Percentiles rank a stretch among this genome's conserved stretches.
Conservation (phyloP, 2,888 invertebrate species). For the Desoria tigrina region DNA sequence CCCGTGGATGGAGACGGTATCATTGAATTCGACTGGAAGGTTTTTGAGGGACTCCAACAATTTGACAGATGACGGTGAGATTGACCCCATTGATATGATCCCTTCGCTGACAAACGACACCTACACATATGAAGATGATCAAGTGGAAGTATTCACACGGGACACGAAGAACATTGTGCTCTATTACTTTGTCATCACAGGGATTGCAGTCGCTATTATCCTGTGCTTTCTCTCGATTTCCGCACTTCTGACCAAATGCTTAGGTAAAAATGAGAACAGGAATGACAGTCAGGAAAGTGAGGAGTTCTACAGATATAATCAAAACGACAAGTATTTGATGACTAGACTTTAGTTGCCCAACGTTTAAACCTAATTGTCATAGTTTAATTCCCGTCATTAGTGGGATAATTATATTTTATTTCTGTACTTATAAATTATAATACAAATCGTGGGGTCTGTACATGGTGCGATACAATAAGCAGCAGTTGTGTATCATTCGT, state of each 20-base stretch:
- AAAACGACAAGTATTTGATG: slow-evolving; percentile 9
- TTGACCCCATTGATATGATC: not conserved
- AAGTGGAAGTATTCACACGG: not conserved
- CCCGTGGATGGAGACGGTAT: not conserved
- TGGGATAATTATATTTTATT: no score
- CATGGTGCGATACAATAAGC: no score
- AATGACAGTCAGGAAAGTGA: not conserved
- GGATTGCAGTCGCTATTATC: not conserved
- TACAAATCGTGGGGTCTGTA: no score
- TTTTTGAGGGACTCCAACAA: not conserved
- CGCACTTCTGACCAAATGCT: not conserved
- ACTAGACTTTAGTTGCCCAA: not conserved
- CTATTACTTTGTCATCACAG: not conserved
- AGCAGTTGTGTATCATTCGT: no score
- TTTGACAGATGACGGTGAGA: not conserved
- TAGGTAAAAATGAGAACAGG: not conserved
- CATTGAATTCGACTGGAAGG: not conserved
- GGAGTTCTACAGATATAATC: slow-evolving; percentile 9
- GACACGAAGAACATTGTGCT: not conserved
- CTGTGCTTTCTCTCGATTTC: not conserved
- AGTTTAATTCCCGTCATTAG: no score
- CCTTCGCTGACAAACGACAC: not conserved
- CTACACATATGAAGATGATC: not conserved
- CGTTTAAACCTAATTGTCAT: no score
- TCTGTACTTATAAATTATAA: no score